A percentile compares a stretch with the other conserved stretches of the same genome.
phyloP scores from a whole-genome alignment of 2,888 invertebrate genomes.

The Drosophila peninsularis region DNA sequence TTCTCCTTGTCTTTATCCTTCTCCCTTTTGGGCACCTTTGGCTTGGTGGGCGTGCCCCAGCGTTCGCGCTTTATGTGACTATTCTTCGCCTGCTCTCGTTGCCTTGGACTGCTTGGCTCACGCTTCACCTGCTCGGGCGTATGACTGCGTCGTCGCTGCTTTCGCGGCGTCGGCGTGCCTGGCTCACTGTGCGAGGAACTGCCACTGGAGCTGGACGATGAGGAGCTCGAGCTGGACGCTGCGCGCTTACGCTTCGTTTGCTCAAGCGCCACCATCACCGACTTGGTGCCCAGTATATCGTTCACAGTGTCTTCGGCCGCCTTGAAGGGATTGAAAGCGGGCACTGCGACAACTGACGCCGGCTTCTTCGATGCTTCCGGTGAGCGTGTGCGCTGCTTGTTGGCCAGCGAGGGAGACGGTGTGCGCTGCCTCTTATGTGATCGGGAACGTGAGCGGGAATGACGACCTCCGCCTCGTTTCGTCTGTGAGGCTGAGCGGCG shows the following conservation, averaged over 20 bases:
- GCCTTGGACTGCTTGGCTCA: slow-evolving; percentile 44
- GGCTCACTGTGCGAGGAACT: slow-evolving; percentile 46
- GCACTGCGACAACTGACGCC: slow-evolving; percentile 9
- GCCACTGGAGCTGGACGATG: slow-evolving; percentile 46
- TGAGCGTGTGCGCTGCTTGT: slow-evolving; percentile 40
- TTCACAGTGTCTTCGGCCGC: slow-evolving; percentile 69
- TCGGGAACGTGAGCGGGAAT: slow-evolving; percentile 50
- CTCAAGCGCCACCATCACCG: slow-evolving; percentile 67
- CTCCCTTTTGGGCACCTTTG: slow-evolving; percentile 20
- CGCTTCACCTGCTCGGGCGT: slow-evolving; percentile 49
- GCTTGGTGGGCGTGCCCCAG: slow-evolving; percentile 57
- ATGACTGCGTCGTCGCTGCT: slow-evolving; percentile 47
- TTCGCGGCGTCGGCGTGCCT: slow-evolving; percentile 49
- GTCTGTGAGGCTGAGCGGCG: slow-evolving; percentile 27
- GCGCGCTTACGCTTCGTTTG: slow-evolving; percentile 56
- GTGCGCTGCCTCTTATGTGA: slow-evolving; percentile 29
- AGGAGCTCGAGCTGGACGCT: slow-evolving; percentile 54
- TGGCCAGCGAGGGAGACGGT: slow-evolving; percentile 3
- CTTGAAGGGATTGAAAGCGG: slow-evolving; percentile 77
- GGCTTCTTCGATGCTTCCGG: slow-evolving; percentile 46
- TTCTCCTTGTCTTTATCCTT: slow-evolving; percentile 38
- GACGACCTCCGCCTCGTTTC: slow-evolving; percentile 26
- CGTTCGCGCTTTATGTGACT: slow-evolving; percentile 44
- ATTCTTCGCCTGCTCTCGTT: slow-evolving; percentile 28
- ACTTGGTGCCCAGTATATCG: slow-evolving; percentile 68